Evolutionary conservation across 1,140 invertebrate genomes (phyloP), one percentile per base, ranked within the genome.

Genomic region (Dinothrombium tinctorium): DNA sequence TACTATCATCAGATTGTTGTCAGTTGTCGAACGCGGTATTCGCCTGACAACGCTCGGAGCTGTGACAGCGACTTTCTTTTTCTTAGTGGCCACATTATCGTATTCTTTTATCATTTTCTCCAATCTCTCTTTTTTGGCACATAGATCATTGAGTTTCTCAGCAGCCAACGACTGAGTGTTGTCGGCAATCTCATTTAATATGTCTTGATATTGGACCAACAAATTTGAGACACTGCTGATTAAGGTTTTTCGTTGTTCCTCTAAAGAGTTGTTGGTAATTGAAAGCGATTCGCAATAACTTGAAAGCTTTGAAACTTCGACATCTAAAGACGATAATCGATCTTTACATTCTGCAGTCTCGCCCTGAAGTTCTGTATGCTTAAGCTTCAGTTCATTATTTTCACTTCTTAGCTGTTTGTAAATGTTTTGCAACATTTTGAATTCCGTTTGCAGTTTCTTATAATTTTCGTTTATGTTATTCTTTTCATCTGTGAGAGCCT

Each of bases 21-120:
- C n/a, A n/a, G n/a, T n/a, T n/a, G n/a, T n/a, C n/a, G n/a, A n/a
- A n/a, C n/a, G n/a, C n/a, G n/a, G n/a, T n/a, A n/a, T n/a, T n/a
- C n/a, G n/a, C n/a, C n/a, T n/a, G n/a, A n/a, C n/a, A n/a, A n/a
- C n/a, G n/a, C n/a, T n/a, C n/a, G n/a, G n/a, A n/a, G n/a, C n/a
- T n/a, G n/a, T n/a, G n/a, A n/a, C 24, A 11, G 8, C 15, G 11
- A n/a, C 26, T 43, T 58, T 55, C 45, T 56, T 58, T 33, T 59
- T 58, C 14, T 52, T 52, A 33, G 53, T 51, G 21, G 58, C 50
- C 37, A 58, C 53, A 37, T 52, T 50, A 35, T 60, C 59, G 56
- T 92, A 94, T 58, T 90, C 81, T 48, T 94, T 87, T 81, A 94
- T 92, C 21, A 96, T 94, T 62, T 92, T 94, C 54, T 95, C 89